Percentiles rank a stretch among this genome's conserved stretches.
These are phyloP conservation scores for Nemotelus pantherinus DNA, from an alignment of 2,888 invertebrate genomes.

Conservation along the genomic window DNA sequence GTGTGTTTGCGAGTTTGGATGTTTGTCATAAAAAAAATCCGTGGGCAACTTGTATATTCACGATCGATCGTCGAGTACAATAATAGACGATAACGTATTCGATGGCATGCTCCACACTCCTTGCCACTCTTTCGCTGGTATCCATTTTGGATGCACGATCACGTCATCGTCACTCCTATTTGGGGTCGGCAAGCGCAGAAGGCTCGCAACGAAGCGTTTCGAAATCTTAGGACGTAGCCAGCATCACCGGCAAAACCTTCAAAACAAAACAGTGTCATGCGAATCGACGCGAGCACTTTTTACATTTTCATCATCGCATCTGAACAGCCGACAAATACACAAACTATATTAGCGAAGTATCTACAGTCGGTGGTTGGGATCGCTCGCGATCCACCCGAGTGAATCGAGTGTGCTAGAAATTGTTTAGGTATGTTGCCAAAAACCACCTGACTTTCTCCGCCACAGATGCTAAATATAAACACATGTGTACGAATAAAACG, in stretches of 20 bases:
- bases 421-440: slow-evolving; percentile 17
- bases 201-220: not conserved
- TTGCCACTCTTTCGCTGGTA: not conserved
- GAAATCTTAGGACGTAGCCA: not conserved
- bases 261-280: slow-evolving; percentile 14
- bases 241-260: slow-evolving; percentile 22
- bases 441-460: slow-evolving; percentile 42
- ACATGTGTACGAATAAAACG: not conserved
- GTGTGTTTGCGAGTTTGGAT: not conserved
- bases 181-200: not conserved
- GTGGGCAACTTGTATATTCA: not conserved
- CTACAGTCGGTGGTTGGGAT: slow-evolving; percentile 30
- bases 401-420: slow-evolving; percentile 18
- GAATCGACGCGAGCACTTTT: slow-evolving; percentile 18
- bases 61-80: not conserved
- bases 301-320: not conserved
- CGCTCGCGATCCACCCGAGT: not conserved
- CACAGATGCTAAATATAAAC: slow-evolving; percentile 11
- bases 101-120: not conserved
- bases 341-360: not conserved
- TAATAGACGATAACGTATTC: not conserved
- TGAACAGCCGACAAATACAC: not conserved
- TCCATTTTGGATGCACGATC: not conserved
- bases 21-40: slow-evolving; percentile 21
- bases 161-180: slow-evolving; percentile 31